A percentile compares a stretch with the other conserved stretches of the same genome.
Evolutionary conservation across 1,140 invertebrate genomes (phyloP).

Genomic region (Psilanteris sp.): DNA sequence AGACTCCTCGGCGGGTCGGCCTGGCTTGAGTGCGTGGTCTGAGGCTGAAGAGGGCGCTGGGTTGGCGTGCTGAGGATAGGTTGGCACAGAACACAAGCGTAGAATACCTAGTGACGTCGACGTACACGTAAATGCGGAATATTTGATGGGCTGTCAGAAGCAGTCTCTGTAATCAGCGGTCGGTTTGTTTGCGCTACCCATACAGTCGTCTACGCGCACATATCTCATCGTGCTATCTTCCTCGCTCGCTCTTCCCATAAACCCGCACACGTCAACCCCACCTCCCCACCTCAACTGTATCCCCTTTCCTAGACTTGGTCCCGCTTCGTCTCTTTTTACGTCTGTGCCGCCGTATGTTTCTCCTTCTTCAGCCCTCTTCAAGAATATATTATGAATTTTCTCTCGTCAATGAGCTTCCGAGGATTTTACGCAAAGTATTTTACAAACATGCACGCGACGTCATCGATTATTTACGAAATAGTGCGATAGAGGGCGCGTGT

Average conservation of each 20-base stretch:
- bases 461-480: constrained; percentile 31
- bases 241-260: constrained; percentile 42
- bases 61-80: constrained; percentile 40
- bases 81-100: constrained; percentile 69
- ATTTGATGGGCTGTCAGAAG: constrained; percentile 80
- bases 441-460: constrained; percentile 19
- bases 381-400: constrained; percentile 51
- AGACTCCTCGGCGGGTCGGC: constrained; percentile 66
- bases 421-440: constrained; percentile 33
- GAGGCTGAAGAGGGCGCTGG: constrained; percentile 56
- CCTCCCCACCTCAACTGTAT: neutral
- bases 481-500: neutral
- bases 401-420: constrained; percentile 49
- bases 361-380: constrained; percentile 39
- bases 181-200: constrained; percentile 77
- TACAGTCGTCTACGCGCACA: constrained; percentile 63
- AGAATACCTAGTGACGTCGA: constrained; percentile 77
- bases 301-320: constrained; percentile 4
- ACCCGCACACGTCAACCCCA: constrained; percentile 5
- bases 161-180: constrained; percentile 80
- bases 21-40: constrained; percentile 53
- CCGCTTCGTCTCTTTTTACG: constrained; percentile 39
- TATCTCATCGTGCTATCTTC: constrained; percentile 63
- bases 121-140: constrained; percentile 78
- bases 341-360: constrained; percentile 18